These are phyloP conservation scores for Onychorhynchus coronatus DNA, from an alignment of 2,113 vertebrate species.

Conservation along the genomic window DNA sequence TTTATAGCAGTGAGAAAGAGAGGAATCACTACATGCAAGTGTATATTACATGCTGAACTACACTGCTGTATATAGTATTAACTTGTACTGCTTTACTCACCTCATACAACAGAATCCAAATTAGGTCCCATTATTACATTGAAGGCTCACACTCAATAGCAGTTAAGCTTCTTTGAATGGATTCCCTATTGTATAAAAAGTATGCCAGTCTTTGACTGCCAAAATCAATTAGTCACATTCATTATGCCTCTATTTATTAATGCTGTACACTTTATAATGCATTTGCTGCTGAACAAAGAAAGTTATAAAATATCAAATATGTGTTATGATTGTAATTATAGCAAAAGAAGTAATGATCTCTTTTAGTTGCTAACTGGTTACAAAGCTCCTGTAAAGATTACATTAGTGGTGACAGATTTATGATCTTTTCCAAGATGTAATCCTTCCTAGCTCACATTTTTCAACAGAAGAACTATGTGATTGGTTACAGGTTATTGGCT, in stretches of 20 bases:
- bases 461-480: conserved; percentile 62
- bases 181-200: conserved; percentile 81
- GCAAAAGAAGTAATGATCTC: conserved; percentile 70
- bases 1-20: not conserved
- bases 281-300: conserved; percentile 76
- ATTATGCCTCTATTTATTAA: conserved; percentile 86
- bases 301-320: conserved; percentile 77
- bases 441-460: conserved; percentile 70
- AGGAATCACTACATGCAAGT: not conserved
- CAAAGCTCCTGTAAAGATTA: conserved; percentile 71
- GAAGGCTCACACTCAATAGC: conserved; percentile 77
- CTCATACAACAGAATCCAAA: conserved; percentile 73
- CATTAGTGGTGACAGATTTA: conserved; percentile 75
- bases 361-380: conserved; percentile 70
- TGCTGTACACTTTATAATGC: conserved; percentile 75
- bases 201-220: conserved; percentile 82
- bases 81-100: conserved; percentile 69
- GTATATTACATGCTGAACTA: conserved; percentile 22
- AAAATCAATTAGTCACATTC: conserved; percentile 86
- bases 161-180: conserved; percentile 80
- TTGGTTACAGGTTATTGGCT: conserved; percentile 77
- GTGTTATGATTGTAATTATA: conserved; percentile 74
- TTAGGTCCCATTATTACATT: conserved; percentile 76
- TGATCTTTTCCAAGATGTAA: conserved; percentile 72
- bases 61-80: conserved; percentile 45